phyloP scores from a whole-genome alignment of 2,113 vertebrate species.

The Xyliphius kryptos region DNA sequence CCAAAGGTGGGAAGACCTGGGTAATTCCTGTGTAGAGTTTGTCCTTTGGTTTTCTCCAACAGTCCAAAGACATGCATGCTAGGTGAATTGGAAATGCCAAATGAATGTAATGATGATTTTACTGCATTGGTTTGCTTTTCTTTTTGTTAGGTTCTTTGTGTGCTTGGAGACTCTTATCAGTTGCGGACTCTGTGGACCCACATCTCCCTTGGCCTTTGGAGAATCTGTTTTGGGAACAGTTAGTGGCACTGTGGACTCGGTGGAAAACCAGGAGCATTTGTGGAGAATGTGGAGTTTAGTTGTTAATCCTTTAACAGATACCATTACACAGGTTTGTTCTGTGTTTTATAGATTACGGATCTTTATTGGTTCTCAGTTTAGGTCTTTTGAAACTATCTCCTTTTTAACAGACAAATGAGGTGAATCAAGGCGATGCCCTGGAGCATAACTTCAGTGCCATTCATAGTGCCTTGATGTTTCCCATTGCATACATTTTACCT shows the following conservation, averaged over 20 bases:
- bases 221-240: slow-evolving; percentile 77
- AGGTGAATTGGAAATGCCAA: no score
- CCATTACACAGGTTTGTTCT: slow-evolving; percentile 80
- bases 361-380: no score
- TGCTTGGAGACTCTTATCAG: slow-evolving; percentile 74
- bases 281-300: slow-evolving; percentile 85
- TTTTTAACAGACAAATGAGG: slow-evolving; percentile 87
- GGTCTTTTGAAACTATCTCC: not conserved
- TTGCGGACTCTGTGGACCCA: slow-evolving; percentile 80
- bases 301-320: slow-evolving; percentile 76
- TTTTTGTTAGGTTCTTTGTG: slow-evolving; percentile 69
- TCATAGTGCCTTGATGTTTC: slow-evolving; percentile 79
- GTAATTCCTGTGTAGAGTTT: no score
- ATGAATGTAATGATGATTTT: not conserved
- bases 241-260: slow-evolving; percentile 53
- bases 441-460: slow-evolving; percentile 93
- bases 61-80: no score
- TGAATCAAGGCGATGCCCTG: slow-evolving; percentile 95
- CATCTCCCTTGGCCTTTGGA: slow-evolving; percentile 82
- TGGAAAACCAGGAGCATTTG: slow-evolving; percentile 79
- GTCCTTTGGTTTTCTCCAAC: no score
- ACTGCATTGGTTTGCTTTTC: not conserved
- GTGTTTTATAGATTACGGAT: no score
- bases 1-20: no score
- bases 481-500: slow-evolving; percentile 73